These are phyloP conservation scores for Nineta flava DNA, from an alignment of 2,888 invertebrate species.

Conservation along the genomic window DNA sequence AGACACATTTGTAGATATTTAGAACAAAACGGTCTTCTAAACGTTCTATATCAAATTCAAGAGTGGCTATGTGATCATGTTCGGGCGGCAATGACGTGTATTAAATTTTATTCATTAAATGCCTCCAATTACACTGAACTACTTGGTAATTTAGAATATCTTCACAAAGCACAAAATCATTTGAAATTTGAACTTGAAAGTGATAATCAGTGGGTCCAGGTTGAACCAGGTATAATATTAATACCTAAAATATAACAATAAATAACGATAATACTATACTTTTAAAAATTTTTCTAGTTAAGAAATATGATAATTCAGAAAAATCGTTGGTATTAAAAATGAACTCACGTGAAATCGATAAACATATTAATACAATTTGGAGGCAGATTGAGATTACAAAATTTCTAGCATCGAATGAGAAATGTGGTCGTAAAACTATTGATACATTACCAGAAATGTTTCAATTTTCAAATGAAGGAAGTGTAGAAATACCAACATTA, in stretches of 20 bases:
- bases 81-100: constrained; percentile 65
- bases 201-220: constrained; percentile 32
- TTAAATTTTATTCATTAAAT: constrained; percentile 52
- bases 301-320: constrained; percentile 12
- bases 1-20: constrained; percentile 53
- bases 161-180: constrained; percentile 45
- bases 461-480: constrained; percentile 17
- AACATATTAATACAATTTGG: constrained; percentile 60
- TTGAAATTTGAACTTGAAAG: constrained; percentile 43
- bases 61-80: constrained; percentile 54
- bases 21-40: constrained; percentile 47
- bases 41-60: constrained; percentile 61
- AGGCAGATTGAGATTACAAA: constrained; percentile 70
- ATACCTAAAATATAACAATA: not conserved
- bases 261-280: not conserved
- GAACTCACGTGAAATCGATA: constrained; percentile 53
- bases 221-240: constrained; percentile 22
- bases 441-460: constrained; percentile 18
- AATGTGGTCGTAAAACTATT: constrained; percentile 29
- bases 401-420: constrained; percentile 50
- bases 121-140: constrained; percentile 39
- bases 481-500: constrained; percentile 41
- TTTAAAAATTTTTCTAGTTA: constrained; percentile 14
- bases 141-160: constrained; percentile 31
- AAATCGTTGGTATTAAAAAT: constrained; percentile 51